Evolutionary conservation across 2,113 vertebrate genomes (phyloP), one percentile per base, ranked within the genome.

Genomic region (Ailuropoda melanoleuca): DNA sequence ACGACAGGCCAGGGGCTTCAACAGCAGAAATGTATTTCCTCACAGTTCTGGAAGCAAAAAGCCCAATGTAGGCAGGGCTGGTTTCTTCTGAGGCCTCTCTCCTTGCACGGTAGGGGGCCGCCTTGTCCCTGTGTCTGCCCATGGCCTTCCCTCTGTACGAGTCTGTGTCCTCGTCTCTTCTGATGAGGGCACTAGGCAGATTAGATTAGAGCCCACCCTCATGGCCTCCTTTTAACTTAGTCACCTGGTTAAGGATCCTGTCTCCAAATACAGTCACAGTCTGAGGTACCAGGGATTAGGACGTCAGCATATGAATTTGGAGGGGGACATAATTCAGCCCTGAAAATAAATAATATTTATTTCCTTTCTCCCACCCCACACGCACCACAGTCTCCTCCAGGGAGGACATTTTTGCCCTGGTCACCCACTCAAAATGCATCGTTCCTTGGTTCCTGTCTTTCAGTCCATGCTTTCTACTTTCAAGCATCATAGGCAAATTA

Each of bases 111-210:
- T 8, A 29, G 6, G 14, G 1, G 9, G 15, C 31, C 5, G 0
- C 55, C 43, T 74, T 23, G 31, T 60, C 24, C 11, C 17, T 31
- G 9, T n/a, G 31, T 77, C 24, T 34, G 48, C 64, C 29, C 9
- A 10, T 1, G 18, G 15, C 56, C 21, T 72, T 21, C 9, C 43
- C 9, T 37, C 6, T 15, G 8, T 26, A 2, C 0, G 1, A 43
- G 1, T 12, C 48, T 68, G 4, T 8, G 29, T 81, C 29, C 53
- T 80, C 13, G 34, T 92, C 88, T 58, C 39, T 82, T 92, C 70
- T 39, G 48, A 24, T 0, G 31, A 11, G 26, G 29, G 48, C 29
- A 62, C 34, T 46, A 37, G 29, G 64, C 56, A 50, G 29, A 68
- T 21, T 50, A n/a, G 26, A 53, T 92, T 56, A 92, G 23, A 29